Conservation (phyloP, 2,113 vertebrate species). For the Pelecanoides urinatrix region DNA sequence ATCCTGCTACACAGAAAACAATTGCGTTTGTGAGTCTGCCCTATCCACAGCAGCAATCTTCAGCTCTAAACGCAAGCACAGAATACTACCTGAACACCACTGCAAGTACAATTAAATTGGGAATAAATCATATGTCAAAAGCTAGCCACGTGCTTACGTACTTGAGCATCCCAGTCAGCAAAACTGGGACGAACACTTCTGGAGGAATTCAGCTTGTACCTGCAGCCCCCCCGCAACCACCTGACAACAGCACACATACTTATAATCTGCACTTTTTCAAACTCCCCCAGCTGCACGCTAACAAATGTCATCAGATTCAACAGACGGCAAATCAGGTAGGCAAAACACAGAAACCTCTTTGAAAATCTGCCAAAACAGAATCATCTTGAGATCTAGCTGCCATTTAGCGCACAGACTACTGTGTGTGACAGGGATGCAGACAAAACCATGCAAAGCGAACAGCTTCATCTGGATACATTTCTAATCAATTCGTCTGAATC, state of each 20-base stretch:
- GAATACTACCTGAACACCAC: neutral
- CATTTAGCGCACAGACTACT: slow-evolving; percentile 29
- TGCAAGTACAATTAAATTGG: neutral
- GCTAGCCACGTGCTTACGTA: neutral
- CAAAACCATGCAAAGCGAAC: neutral
- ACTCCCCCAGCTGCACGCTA: slow-evolving; percentile 24
- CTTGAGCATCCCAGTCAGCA: neutral
- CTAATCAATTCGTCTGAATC: slow-evolving; percentile 26
- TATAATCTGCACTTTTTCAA: neutral
- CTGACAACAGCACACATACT: slow-evolving; percentile 23
- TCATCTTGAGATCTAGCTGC: slow-evolving; percentile 60
- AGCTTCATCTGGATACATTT: neutral
- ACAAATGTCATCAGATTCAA: slow-evolving; percentile 65
- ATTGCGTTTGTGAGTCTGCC: neutral
- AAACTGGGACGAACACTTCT: neutral
- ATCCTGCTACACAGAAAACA: neutral
- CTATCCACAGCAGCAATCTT: neutral
- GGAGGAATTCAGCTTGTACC: neutral
- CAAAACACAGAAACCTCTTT: slow-evolving; percentile 56
- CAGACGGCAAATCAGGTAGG: slow-evolving; percentile 66
- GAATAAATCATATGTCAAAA: slow-evolving; percentile 9
- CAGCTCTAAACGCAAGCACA: neutral
- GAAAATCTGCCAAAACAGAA: slow-evolving; percentile 68
- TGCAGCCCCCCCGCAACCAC: neutral
- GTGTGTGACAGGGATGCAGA: slow-evolving; percentile 49